These are phyloP conservation scores for Eristalis pertinax DNA, from an alignment of 2,888 invertebrate species.

Conservation along the genomic window DNA sequence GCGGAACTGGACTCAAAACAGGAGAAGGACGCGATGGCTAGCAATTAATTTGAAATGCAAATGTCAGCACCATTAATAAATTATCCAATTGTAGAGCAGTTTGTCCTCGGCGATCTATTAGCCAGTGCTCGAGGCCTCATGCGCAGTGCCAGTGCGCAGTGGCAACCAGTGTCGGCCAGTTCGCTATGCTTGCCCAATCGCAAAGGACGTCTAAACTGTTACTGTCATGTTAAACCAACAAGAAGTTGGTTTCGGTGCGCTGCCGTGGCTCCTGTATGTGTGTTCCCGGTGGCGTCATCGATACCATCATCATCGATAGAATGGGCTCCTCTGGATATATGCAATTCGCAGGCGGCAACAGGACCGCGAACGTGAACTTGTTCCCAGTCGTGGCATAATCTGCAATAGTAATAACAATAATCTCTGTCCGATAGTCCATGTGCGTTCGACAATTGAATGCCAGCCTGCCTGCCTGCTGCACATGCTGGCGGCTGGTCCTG, in stretches of 20 bases:
- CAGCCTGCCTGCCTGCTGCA: neutral
- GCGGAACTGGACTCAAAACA: neutral
- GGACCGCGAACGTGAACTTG: slow-evolving; percentile 66
- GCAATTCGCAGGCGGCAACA: slow-evolving; percentile 41
- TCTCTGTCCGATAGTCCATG: slow-evolving; percentile 64
- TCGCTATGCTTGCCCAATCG: slow-evolving; percentile 19
- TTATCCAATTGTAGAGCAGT: slow-evolving; percentile 74
- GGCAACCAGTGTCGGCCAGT: neutral
- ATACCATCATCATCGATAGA: slow-evolving; percentile 63
- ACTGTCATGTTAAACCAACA: slow-evolving; percentile 66
- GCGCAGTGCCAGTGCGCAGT: slow-evolving; percentile 33
- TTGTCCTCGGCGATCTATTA: slow-evolving; percentile 71
- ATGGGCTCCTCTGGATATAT: slow-evolving; percentile 48
- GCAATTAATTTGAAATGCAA: slow-evolving; percentile 74
- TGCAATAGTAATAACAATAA: slow-evolving; percentile 71
- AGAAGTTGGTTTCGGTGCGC: slow-evolving; percentile 10
- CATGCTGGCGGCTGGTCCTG: neutral
- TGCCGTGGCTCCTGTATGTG: slow-evolving; percentile 32
- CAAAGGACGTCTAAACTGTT: slow-evolving; percentile 63
- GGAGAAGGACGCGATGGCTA: neutral
- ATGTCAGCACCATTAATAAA: slow-evolving; percentile 73
- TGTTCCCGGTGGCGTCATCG: slow-evolving; percentile 64
- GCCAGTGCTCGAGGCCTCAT: slow-evolving; percentile 29
- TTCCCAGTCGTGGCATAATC: slow-evolving; percentile 70
- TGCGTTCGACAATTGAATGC: slow-evolving; percentile 67